Evolutionary conservation across 1,140 invertebrate species (phyloP).

Genomic region (Drosophila tropicalis): DNA sequence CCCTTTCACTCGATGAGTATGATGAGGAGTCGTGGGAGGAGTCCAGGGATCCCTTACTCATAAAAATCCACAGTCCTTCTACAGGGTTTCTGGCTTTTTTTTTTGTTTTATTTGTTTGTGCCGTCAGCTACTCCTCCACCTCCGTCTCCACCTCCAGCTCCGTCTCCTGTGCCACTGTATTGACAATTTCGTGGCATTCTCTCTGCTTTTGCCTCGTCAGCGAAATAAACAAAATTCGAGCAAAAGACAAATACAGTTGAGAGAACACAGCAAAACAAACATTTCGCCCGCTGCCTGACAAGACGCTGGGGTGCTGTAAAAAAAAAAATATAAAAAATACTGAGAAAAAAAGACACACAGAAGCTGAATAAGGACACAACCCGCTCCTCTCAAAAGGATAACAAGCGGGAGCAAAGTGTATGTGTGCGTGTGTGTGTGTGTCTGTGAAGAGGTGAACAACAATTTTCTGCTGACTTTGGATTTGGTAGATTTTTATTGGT

Average conservation of each 20-base stretch:
- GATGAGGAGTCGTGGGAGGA: conserved; percentile 1
- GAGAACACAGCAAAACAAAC: conserved; percentile 75
- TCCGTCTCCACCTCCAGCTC: not conserved
- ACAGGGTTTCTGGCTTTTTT: no score
- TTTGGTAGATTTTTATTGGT: conserved; percentile 77
- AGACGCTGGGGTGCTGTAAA: conserved; percentile 82
- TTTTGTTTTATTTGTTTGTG: conserved; percentile 42
- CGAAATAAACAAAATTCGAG: conserved; percentile 82
- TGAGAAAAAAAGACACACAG: conserved; percentile 25
- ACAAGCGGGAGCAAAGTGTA: conserved; percentile 29
- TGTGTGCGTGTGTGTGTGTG: conserved; percentile 14
- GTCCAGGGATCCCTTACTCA: conserved; percentile 4
- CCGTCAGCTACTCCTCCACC: conserved; percentile 2
- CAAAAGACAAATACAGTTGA: conserved; percentile 77
- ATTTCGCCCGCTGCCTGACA: conserved; percentile 60
- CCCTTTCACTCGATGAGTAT: conserved; percentile 52
- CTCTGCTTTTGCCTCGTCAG: conserved; percentile 74
- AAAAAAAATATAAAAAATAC: conserved; percentile 47
- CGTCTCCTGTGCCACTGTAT: conserved; percentile 41
- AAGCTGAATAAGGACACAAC: not conserved
- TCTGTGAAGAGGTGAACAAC: conserved; percentile 70
- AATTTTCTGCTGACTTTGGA: conserved; percentile 79
- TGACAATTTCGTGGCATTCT: conserved; percentile 74
- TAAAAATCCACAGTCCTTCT: conserved; percentile 46
- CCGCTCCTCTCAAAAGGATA: conserved; percentile 39